Evolutionary conservation across 2,113 vertebrate species (phyloP), one percentile per base, ranked within the genome.

Genomic region (Ailurus styani): DNA sequence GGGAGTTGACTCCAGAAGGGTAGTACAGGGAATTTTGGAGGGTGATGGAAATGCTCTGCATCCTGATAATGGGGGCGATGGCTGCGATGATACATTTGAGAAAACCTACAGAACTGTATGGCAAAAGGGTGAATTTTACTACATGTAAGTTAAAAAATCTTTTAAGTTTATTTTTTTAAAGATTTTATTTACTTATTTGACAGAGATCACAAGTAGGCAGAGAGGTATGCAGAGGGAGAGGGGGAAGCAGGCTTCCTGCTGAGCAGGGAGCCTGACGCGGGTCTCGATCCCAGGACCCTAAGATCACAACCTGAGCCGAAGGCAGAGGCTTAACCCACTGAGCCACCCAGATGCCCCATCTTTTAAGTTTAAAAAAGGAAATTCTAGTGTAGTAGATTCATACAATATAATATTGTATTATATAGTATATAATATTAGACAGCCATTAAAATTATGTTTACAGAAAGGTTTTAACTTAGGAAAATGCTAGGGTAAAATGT

Each of bases 401-500:
- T 66, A 66, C 6, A 45, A 60, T 52, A 47, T 62, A 83, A 62
- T 42, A 50, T 52, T 6, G 57, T 42, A n/a, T 66, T 17, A 66
- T 66, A 66, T 3, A 66, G 34, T 34, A 17, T 18, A 66, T 66
- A 34, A 66, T n/a, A n/a, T n/a, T 18, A 66, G 34, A 18, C n/a
- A 79, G 78, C 50, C 42, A 21, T 40, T 57, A 68, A 82, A 86
- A 54, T 40, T 54, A 64, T 57, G 8, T n/a, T 57, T 50, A 79
- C 34, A 64, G 84, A 70, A 57, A 21, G 29, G 31, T 81, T 77
- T 91, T 72, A 83, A 83, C 31, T 77, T 70, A 29, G 45, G 29
- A 87, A 87, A 77, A 87, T 68, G 7, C 21, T 62, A 25, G 93
- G 50, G 79, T 79, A 66, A 87, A 75, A 75, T 34, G 34, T 91